A percentile compares a stretch with the other conserved stretches of the same genome.
These are phyloP conservation scores for human (Homo sapiens) DNA, from an alignment of 2,113 vertebrate genomes.

Conservation along the genomic window DNA sequence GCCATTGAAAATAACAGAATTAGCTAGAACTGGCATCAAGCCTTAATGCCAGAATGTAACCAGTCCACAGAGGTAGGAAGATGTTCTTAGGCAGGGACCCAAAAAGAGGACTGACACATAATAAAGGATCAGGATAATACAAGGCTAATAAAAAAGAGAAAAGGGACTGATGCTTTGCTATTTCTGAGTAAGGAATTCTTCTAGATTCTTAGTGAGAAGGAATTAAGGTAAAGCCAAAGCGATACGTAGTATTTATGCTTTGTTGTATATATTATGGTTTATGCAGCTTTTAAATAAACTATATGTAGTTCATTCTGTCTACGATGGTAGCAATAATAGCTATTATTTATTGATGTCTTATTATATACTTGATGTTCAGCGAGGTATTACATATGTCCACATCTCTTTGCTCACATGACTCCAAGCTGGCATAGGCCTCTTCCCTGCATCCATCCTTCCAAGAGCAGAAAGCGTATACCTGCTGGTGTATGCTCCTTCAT, in stretches of 20 bases:
- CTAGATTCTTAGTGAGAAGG: not conserved
- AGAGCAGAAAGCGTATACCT: accelerated
- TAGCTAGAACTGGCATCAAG: not conserved
- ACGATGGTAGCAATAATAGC: not conserved
- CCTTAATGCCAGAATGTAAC: not conserved
- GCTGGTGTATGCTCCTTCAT: not conserved
- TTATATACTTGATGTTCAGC: not conserved
- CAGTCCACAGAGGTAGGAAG: not conserved
- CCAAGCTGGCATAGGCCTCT: not conserved
- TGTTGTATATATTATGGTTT: not conserved
- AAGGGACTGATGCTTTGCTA: not conserved
- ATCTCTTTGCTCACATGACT: not conserved
- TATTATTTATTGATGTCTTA: not conserved
- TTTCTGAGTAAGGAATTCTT: not conserved
- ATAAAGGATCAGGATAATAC: not conserved
- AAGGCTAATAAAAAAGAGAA: not conserved
- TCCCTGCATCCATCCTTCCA: not conserved
- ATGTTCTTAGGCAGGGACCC: not conserved
- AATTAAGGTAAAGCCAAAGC: not conserved
- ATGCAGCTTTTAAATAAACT: not conserved
- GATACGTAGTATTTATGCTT: not conserved
- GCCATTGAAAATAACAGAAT: not conserved
- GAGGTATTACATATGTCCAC: no score
- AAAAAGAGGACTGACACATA: not conserved
- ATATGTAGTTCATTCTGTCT: not conserved